A percentile compares a stretch with the other conserved stretches of the same genome.
These are phyloP conservation scores for Psittacula cyanocephala DNA, from an alignment of 2,113 vertebrate genomes.

Conservation along the genomic window DNA sequence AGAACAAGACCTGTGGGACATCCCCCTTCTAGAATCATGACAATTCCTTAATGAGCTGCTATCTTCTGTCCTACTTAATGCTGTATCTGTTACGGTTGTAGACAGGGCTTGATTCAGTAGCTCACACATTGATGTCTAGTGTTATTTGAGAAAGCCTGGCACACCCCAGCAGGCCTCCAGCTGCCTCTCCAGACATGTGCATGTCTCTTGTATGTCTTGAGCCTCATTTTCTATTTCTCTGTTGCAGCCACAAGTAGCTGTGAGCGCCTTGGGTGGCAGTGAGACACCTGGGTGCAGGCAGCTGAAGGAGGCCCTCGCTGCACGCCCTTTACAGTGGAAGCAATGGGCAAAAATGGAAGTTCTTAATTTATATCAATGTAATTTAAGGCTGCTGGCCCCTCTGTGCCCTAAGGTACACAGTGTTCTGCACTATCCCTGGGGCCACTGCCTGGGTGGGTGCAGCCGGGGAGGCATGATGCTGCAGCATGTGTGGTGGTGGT, in stretches of 20 bases:
- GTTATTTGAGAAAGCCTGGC: not conserved
- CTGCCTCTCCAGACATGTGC: not conserved
- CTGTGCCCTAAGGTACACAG: not conserved
- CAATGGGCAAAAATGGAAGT: not conserved
- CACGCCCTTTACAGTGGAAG: accelerated
- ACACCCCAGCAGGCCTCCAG: not conserved
- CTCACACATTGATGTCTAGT: accelerated
- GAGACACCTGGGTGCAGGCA: not conserved
- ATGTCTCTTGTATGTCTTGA: not conserved
- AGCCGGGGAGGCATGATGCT: too few relatives aligned
- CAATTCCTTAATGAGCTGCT: not conserved
- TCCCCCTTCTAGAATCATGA: not conserved
- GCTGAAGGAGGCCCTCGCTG: not conserved
- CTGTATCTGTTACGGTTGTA: not conserved
- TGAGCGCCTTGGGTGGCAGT: not conserved
- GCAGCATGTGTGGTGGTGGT: accelerated
- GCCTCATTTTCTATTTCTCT: not conserved
- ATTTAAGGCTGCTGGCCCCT: not conserved
- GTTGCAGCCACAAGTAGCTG: not conserved
- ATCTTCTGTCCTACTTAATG: not conserved
- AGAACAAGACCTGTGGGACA: not conserved
- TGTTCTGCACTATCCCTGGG: accelerated
- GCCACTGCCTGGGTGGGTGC: not conserved
- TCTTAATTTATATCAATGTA: not conserved
- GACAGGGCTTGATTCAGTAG: not conserved